A percentile compares a stretch with the other conserved stretches of the same genome.
phyloP scores from a whole-genome alignment of 2,888 invertebrate genomes.

The Galeruca laticollis region DNA sequence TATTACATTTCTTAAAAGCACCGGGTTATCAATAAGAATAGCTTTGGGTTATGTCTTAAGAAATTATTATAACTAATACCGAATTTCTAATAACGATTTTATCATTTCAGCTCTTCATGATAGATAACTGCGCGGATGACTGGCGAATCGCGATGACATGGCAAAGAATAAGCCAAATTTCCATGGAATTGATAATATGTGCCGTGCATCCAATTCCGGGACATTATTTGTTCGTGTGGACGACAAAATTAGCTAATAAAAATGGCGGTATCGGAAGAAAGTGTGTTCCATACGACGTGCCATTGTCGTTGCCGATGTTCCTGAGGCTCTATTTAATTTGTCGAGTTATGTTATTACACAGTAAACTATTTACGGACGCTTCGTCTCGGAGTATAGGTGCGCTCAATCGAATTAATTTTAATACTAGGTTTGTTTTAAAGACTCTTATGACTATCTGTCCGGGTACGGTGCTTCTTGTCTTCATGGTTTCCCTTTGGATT shows the following conservation, averaged over 20 bases:
- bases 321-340: conserved; percentile 98
- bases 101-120: conserved; percentile 94
- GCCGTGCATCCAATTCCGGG: conserved; percentile 98
- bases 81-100: neutral
- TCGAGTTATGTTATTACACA: conserved; percentile 99
- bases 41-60: neutral
- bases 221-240: conserved; percentile 96
- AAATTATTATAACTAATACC: neutral
- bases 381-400: conserved; percentile 98
- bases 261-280: conserved; percentile 73
- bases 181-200: conserved; percentile 93
- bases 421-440: conserved; percentile 89
- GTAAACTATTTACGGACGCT: conserved; percentile 99
- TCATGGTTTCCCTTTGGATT: conserved; percentile 99
- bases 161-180: conserved; percentile 94
- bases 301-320: conserved; percentile 99
- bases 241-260: conserved; percentile 92
- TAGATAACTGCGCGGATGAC: conserved; percentile 99
- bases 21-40: no score
- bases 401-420: conserved; percentile 98
- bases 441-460: conserved; percentile 99
- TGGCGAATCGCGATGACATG: conserved; percentile 99
- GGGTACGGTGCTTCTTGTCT: conserved; percentile 95
- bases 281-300: conserved; percentile 94
- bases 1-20: no score